A percentile compares a stretch with the other conserved stretches of the same genome.
Evolutionary conservation across 2,888 invertebrate genomes (phyloP).

Genomic region (Diarsia brunnea): DNA sequence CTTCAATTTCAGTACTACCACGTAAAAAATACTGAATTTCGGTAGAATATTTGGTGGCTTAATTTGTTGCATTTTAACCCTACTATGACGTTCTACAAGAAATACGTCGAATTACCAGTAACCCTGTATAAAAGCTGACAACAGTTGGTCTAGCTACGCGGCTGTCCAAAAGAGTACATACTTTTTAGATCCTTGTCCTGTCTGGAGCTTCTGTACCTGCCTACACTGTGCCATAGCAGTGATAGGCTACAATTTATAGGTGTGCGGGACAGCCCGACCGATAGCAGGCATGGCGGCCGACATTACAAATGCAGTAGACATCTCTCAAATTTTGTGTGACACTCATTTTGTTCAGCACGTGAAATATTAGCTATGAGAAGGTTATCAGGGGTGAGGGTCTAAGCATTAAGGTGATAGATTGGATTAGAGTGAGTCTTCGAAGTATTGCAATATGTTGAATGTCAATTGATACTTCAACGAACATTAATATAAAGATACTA

Average conservation of each 20-base stretch:
- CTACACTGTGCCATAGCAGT: not conserved
- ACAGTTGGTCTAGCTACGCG: too few species aligned
- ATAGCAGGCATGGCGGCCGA: constrained; percentile 37
- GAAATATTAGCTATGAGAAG: constrained; percentile 21
- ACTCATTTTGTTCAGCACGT: constrained; percentile 39
- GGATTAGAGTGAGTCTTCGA: not conserved
- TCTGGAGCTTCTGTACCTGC: not conserved
- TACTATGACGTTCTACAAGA: too few species aligned
- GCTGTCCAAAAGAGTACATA: too few species aligned
- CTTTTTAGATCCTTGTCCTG: too few species aligned
- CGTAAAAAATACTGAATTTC: too few species aligned
- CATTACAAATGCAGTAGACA: constrained; percentile 50
- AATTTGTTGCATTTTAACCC: too few species aligned
- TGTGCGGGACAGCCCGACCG: constrained; percentile 39
- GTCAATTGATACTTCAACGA: not conserved
- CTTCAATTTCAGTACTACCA: too few species aligned
- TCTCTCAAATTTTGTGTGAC: constrained; percentile 45
- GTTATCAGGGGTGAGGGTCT: not conserved
- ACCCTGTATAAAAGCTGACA: too few species aligned
- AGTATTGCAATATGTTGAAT: constrained; percentile 2
- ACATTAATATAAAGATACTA: too few species aligned
- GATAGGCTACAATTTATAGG: constrained; percentile 57
- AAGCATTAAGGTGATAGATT: constrained; percentile 10
- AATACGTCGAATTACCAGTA: too few species aligned
- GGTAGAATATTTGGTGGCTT: too few species aligned